Evolutionary conservation across 2,113 vertebrate species (phyloP).

Genomic region (Colinus virginianus): DNA sequence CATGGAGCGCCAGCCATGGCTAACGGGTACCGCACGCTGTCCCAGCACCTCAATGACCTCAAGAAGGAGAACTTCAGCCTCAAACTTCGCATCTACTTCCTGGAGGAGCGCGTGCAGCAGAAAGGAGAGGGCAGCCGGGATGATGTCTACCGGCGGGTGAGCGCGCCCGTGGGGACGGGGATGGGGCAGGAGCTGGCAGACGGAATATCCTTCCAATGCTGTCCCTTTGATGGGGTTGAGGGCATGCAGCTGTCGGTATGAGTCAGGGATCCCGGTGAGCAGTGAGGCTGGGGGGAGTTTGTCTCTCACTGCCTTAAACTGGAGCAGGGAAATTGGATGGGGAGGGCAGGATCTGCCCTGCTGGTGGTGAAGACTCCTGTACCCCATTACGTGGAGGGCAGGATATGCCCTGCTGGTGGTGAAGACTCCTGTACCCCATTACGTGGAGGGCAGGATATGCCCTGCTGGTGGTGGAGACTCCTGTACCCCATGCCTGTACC

Average conservation of each 20-base stretch:
- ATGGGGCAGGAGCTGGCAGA: fast-evolving
- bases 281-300: not conserved
- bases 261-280: not conserved
- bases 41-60: constrained; percentile 97
- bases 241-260: fast-evolving
- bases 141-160: constrained; percentile 90
- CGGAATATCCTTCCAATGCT: fast-evolving
- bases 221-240: not conserved
- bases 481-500: not conserved
- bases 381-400: not conserved
- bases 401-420: not conserved
- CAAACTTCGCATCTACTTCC: constrained; percentile 97
- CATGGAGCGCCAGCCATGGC: constrained; percentile 83
- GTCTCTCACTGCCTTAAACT: not conserved
- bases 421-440: not conserved
- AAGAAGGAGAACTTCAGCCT: constrained; percentile 99
- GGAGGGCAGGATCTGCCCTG: not conserved
- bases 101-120: constrained; percentile 95
- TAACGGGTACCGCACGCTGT: constrained; percentile 95
- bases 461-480: not conserved
- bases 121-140: constrained; percentile 89
- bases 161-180: not conserved
- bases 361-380: not conserved
- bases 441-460: not conserved
- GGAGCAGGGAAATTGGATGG: fast-evolving